Evolutionary conservation across 2,888 invertebrate genomes (phyloP).

Genomic region (Coelopa pilipes): DNA sequence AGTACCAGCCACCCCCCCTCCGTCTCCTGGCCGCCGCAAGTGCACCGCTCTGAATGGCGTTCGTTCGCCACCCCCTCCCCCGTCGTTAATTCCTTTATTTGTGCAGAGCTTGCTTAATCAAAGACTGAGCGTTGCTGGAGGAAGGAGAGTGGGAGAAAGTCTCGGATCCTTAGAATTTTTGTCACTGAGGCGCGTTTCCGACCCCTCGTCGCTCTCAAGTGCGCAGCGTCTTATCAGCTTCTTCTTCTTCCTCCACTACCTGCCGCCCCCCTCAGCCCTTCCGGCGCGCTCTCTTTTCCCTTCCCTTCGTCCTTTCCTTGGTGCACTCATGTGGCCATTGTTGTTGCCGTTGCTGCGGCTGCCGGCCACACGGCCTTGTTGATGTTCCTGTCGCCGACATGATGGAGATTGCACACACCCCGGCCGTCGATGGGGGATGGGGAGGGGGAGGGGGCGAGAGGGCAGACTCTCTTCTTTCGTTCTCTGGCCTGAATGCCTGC

Average conservation of each 20-base stretch:
- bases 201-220: slow-evolving; percentile 9
- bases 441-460: background rate
- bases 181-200: background rate
- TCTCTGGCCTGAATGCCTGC: slow-evolving; percentile 31
- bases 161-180: background rate
- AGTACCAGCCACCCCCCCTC: background rate
- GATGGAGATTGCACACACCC: slow-evolving; percentile 58
- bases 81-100: background rate
- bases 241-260: background rate
- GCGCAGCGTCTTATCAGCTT: slow-evolving; percentile 32
- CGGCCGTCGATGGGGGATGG: background rate
- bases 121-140: background rate
- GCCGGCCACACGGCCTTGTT: slow-evolving; percentile 38
- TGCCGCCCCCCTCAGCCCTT: background rate
- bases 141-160: background rate
- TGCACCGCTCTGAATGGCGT: too few species aligned
- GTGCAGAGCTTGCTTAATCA: slow-evolving; percentile 13
- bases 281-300: slow-evolving; percentile 25
- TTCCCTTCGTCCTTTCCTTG: background rate
- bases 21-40: too few species aligned
- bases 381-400: slow-evolving; percentile 18
- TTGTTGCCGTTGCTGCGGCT: slow-evolving; percentile 33
- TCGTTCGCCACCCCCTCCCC: background rate
- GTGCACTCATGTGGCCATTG: slow-evolving; percentile 34
- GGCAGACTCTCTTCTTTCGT: slow-evolving; percentile 11